These are phyloP conservation scores for Cecropterus lyciades DNA, from an alignment of 1,140 invertebrate genomes.

Conservation along the genomic window DNA sequence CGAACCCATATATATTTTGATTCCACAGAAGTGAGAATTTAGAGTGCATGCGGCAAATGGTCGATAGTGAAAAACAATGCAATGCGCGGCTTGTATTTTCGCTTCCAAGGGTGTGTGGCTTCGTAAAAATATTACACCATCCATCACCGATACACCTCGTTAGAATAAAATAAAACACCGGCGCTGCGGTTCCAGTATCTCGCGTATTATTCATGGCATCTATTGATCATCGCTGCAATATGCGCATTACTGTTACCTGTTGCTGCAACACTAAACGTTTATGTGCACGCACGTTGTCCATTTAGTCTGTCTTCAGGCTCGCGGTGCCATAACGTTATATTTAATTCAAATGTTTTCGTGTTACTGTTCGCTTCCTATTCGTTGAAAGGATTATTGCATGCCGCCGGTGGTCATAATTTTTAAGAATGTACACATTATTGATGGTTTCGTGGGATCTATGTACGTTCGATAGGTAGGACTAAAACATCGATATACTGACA, in stretches of 20 bases:
- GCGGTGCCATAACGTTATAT: constrained; percentile 2
- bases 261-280: constrained; percentile 5
- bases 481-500: too few species aligned
- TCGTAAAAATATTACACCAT: constrained; percentile 13
- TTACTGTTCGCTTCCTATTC: not conserved
- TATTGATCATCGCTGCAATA: constrained; percentile 17
- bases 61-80: too few species aligned
- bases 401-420: too few species aligned
- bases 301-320: not conserved
- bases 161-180: constrained; percentile 5
- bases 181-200: not conserved
- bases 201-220: constrained; percentile 19
- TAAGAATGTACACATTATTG: too few species aligned
- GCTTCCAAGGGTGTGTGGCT: not conserved
- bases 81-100: too few species aligned
- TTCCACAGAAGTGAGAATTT: too few species aligned
- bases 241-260: constrained; percentile 24
- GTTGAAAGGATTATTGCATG: not conserved
- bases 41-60: too few species aligned
- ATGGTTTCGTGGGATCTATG: too few species aligned
- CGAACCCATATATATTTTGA: too few species aligned
- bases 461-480: too few species aligned
- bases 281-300: not conserved
- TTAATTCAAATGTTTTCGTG: constrained; percentile 11
- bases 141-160: constrained; percentile 10